These are phyloP conservation scores for Scomberomorus guttatus DNA, from an alignment of 2,797 vertebrate species.

Conservation along the genomic window DNA sequence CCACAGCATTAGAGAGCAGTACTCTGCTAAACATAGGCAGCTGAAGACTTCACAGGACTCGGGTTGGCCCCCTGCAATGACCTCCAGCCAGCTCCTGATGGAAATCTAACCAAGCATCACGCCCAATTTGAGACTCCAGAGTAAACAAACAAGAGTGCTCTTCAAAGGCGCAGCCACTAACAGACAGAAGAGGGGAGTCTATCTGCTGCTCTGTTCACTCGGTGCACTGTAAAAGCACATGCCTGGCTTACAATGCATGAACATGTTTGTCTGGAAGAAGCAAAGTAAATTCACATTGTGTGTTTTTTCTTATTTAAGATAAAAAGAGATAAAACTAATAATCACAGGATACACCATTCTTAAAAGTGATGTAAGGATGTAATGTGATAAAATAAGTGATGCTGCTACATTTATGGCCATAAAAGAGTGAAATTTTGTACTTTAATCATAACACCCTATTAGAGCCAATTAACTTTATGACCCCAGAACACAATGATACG, in stretches of 20 bases:
- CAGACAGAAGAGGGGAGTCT: slow-evolving; percentile 32
- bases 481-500: not conserved
- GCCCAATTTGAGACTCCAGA: slow-evolving; percentile 67
- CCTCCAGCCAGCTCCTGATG: slow-evolving; percentile 73
- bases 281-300: not conserved
- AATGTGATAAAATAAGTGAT: no score
- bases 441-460: not conserved
- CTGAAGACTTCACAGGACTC: slow-evolving; percentile 69
- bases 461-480: not conserved
- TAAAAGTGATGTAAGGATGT: no score
- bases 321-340: no score
- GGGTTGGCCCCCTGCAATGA: slow-evolving; percentile 60
- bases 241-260: not conserved
- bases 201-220: slow-evolving; percentile 14
- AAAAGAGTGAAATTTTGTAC: not conserved
- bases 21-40: slow-evolving; percentile 59
- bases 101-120: slow-evolving; percentile 78
- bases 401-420: no score
- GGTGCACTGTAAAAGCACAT: not conserved
- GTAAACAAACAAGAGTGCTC: slow-evolving; percentile 75
- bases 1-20: slow-evolving; percentile 41
- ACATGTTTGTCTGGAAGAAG: not conserved
- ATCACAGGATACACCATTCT: no score
- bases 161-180: slow-evolving; percentile 62
- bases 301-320: no score